Evolutionary conservation across 2,797 vertebrate genomes (phyloP), one percentile per base, ranked within the genome.

Genomic region (Paedocypris micromegethes): DNA sequence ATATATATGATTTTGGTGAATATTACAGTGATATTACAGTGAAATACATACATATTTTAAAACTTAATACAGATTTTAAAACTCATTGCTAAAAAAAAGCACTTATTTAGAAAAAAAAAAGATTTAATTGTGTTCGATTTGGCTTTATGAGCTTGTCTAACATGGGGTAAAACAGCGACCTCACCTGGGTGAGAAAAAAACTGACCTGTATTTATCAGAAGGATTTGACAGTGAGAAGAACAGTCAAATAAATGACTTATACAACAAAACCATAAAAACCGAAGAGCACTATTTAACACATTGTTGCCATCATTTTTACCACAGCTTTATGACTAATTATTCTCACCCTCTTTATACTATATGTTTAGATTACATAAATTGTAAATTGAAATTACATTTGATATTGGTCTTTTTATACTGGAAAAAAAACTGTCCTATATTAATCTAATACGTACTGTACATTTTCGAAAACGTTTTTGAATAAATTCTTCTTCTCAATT

Each of bases 161-260:
- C 67, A 58, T 9, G 66, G 72, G 52, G 70, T 68, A 66, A 42
- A 56, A 70, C 50, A 75, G 72, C 72, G 70, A 39, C 78, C 70
- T 78, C 78, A 76, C 48, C 74, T 77, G 76, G 76, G 41, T 58
- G 50, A 72, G 4, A 43, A 57, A 64, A 60, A 65, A 68, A 71
- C 45, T 73, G 64, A 59, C 23, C 6, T 58, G 44, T 39, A 39
- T 54, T 38, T 59, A 59, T 44, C 60, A 56, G 65, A 41, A 7
- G 45, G 50, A 39, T 42, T 68, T 47, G 50, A 9, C 49, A 45
- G 8, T 23, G 23, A 23, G 23, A 23, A 23, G 23, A 23, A 23
- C 23, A 23, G 23, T 23, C 23, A 23, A 1, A 23, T 23, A 23
- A 23, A 23, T 23, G 23, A 1, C 23, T 23, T 1, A 23, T 23